Evolutionary conservation across 2,113 vertebrate species (phyloP).

Genomic region (Sturnus vulgaris): DNA sequence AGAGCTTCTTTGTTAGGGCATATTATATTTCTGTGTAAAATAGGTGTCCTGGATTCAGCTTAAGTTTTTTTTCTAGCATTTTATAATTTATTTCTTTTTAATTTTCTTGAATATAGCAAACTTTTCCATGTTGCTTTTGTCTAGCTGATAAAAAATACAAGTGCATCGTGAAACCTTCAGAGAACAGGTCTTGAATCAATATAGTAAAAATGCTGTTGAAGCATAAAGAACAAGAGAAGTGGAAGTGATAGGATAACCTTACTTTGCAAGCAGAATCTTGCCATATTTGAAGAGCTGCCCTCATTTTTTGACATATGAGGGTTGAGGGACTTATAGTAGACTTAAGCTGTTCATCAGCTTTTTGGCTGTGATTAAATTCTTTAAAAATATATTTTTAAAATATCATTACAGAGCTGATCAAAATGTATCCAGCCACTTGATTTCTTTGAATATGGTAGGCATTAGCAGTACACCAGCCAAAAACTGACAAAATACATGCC

Average conservation of each 20-base stretch:
- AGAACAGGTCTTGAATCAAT: slow-evolving; percentile 25
- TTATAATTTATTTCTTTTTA: background rate
- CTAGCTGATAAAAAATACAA: background rate
- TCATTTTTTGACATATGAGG: slow-evolving; percentile 4
- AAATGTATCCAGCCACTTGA: background rate
- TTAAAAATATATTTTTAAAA: background rate
- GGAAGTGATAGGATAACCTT: slow-evolving; percentile 41
- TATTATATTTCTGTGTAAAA: background rate
- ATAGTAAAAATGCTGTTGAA: slow-evolving; percentile 31
- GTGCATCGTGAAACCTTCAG: slow-evolving; percentile 14
- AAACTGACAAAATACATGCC: background rate
- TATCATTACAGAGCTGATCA: background rate
- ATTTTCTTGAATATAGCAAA: background rate
- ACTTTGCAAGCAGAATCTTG: background rate
- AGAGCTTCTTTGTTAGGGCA: background rate
- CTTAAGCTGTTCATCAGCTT: background rate
- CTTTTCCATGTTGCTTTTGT: background rate
- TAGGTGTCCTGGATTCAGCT: background rate
- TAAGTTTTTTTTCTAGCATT: background rate
- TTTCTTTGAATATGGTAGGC: background rate
- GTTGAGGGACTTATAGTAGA: background rate
- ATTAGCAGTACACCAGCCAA: background rate
- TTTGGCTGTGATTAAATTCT: background rate
- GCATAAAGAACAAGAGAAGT: slow-evolving; percentile 50
- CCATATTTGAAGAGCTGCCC: background rate